A percentile compares a stretch with the other conserved stretches of the same genome.
phyloP scores from a whole-genome alignment of 1,140 invertebrate species.

The Caenorhabditis brenneri region DNA sequence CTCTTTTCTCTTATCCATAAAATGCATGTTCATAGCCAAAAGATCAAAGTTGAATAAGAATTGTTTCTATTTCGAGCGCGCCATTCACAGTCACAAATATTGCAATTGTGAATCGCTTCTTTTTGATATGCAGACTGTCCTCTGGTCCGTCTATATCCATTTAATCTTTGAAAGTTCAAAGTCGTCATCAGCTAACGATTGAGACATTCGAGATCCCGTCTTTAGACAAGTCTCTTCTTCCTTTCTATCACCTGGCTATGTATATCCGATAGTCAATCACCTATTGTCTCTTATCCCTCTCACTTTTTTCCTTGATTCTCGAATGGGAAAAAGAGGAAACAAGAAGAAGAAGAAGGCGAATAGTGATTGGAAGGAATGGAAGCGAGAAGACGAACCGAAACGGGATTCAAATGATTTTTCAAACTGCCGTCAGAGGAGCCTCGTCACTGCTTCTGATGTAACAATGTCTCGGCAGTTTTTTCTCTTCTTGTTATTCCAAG shows the following conservation, averaged over 20 bases:
- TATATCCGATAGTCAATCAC: slow-evolving; percentile 2
- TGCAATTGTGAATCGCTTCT: background rate
- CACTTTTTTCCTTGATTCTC: background rate
- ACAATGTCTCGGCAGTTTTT: slow-evolving; percentile 27
- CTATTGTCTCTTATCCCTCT: slow-evolving; percentile 21
- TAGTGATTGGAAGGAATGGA: background rate
- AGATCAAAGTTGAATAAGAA: slow-evolving; percentile 33
- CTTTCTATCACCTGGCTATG: slow-evolving; percentile 7
- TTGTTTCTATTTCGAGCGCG: background rate
- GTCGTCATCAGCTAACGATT: background rate
- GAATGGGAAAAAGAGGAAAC: background rate
- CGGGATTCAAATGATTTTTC: slow-evolving; percentile 38
- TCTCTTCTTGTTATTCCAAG: slow-evolving; percentile 16
- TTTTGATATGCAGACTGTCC: background rate
- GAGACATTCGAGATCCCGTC: background rate
- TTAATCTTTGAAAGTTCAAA: slow-evolving; percentile 31
- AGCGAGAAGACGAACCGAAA: background rate
- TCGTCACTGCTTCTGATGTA: slow-evolving; percentile 13
- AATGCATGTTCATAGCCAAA: background rate
- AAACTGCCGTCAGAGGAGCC: slow-evolving; percentile 31
- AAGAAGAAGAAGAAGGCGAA: background rate
- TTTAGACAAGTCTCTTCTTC: background rate
- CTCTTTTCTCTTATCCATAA: background rate
- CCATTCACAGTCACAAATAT: background rate
- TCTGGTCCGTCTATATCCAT: background rate